Conservation (phyloP, 2,888 invertebrate species). For the Melanotus villosus region DNA sequence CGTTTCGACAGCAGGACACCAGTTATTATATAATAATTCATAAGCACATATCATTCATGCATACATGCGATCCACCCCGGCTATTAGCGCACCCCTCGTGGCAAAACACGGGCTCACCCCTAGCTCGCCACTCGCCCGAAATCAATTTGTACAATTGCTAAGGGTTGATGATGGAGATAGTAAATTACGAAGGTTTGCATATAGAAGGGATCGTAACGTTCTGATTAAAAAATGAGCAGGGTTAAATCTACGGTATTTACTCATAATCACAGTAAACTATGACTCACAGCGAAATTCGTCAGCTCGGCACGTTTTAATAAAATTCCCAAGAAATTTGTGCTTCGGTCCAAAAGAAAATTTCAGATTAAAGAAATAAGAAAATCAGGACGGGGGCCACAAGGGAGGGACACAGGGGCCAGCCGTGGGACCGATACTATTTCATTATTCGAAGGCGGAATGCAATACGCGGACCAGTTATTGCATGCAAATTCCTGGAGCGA, state of each 20-base stretch:
- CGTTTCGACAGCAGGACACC: constrained; percentile 46
- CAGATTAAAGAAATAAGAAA: no score
- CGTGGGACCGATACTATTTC: constrained; percentile 56
- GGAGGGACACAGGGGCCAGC: background rate
- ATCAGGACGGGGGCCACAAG: background rate
- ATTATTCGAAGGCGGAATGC: constrained; percentile 58
- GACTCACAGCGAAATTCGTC: no score
- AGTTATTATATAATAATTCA: constrained; percentile 62
- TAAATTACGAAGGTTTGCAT: constrained; percentile 46
- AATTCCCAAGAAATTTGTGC: no score
- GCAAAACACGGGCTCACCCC: constrained; percentile 53
- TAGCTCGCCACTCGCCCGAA: constrained; percentile 54
- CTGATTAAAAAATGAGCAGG: constrained; percentile 28
- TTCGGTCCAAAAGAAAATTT: no score
- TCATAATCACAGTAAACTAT: no score
- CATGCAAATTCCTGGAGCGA: constrained; percentile 64
- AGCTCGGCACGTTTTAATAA: no score
- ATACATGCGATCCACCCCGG: constrained; percentile 52
- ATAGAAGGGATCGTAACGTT: constrained; percentile 33
- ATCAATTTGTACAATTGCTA: constrained; percentile 66
- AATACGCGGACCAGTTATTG: constrained; percentile 62
- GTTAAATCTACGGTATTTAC: background rate
- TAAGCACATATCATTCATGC: constrained; percentile 54
- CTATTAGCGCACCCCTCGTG: constrained; percentile 54
- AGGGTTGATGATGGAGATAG: constrained; percentile 56